Evolutionary conservation across 2,888 invertebrate species (phyloP), one percentile per base, ranked within the genome.

Genomic region (Tanypteryx hageni): DNA sequence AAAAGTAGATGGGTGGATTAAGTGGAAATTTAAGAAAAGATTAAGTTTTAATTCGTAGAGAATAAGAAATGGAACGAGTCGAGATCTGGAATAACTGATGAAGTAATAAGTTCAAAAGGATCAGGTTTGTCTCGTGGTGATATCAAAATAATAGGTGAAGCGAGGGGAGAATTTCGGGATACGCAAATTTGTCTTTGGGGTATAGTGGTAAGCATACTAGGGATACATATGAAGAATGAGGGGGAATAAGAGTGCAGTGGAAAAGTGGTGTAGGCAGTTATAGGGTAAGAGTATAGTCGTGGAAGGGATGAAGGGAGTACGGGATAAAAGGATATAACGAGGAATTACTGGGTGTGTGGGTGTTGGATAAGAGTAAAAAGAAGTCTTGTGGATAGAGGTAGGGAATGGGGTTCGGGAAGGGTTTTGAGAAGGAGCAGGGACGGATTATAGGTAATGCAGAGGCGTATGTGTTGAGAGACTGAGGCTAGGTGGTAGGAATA

Each of bases 391-490:
- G 27, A 27, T 4, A 27, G 76, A 76, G 27, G 76, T 14, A 18
- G 76, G 27, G 76, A n/a, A n/a, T n/a, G n/a, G n/a, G n/a, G n/a
- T n/a, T n/a, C n/a, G n/a, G n/a, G n/a, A n/a, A n/a, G n/a, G n/a
- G n/a, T n/a, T n/a, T n/a, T n/a, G n/a, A n/a, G n/a, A 76, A 76
- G 27, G 76, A 13, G 68, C 9, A 8, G 68, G 22, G 76, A 4
- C 0, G 76, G 22, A 27, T 76, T 76, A 76, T 76, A 22, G 76
- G 76, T 76, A 76, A 76, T 76, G 76, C 22, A 76, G 76, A n/a
- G 22, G 76, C n/a, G n/a, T n/a, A 76, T 76, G 22, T 76, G 76
- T n/a, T 76, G 76, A 76, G 76, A 76, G 64, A n/a, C 64, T 18
- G 64, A 64, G 76, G 76, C 22, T 76, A 76, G 27, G 22, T 76